Percentiles rank a stretch among this genome's conserved stretches.
These are phyloP conservation scores for Montipora cactus DNA, from an alignment of 64 coral and sea anemone species.

Conservation along the genomic window DNA sequence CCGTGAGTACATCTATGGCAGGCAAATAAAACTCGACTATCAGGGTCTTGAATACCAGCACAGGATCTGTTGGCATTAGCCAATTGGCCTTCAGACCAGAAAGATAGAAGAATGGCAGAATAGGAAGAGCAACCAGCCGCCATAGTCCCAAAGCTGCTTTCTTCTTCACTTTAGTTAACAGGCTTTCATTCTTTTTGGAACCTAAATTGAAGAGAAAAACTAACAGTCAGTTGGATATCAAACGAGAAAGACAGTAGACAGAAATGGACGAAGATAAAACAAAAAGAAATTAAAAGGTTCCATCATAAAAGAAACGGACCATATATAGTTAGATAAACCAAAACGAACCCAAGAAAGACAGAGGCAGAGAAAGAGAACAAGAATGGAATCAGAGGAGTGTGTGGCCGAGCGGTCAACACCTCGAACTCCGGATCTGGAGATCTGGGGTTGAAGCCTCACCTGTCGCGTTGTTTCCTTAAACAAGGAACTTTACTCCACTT, in stretches of 20 bases:
- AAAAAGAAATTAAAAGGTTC: not conserved
- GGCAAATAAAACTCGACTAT: conserved; percentile 1
- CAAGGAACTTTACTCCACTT: too few species aligned
- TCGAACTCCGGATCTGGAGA: too few species aligned
- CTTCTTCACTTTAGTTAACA: not conserved
- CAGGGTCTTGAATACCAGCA: not conserved
- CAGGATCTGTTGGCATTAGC: not conserved
- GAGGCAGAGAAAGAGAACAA: too few species aligned
- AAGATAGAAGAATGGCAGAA: conserved; percentile 4
- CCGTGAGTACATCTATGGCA: not conserved
- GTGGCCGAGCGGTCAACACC: not conserved
- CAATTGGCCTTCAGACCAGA: not conserved
- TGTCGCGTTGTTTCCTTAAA: too few species aligned
- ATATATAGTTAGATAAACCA: too few species aligned
- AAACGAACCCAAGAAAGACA: too few species aligned
- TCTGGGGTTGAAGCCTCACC: too few species aligned
- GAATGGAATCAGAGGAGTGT: not conserved
- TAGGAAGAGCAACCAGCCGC: not conserved
- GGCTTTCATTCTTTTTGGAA: not conserved
- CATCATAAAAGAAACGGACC: not conserved
- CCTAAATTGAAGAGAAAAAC: not conserved
- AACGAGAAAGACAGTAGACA: not conserved
- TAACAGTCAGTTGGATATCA: not conserved
- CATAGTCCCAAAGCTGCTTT: conserved; percentile 1
- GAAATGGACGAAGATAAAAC: not conserved